Evolutionary conservation across 2,113 vertebrate species (phyloP).

Genomic region (Gallinago undulata): DNA sequence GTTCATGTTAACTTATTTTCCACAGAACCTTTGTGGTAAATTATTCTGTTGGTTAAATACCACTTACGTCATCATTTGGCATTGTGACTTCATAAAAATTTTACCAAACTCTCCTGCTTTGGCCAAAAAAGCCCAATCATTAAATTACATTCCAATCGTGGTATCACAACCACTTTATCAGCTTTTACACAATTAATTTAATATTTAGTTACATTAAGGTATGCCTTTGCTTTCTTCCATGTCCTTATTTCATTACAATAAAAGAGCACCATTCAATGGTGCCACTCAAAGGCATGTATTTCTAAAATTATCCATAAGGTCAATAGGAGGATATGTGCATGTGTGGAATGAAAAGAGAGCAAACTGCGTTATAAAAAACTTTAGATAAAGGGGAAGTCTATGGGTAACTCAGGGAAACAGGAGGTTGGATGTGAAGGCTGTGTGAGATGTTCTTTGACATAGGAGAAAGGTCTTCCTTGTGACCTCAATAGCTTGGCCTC

Average conservation of each 20-base stretch:
- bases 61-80: not conserved
- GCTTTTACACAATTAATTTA: not conserved
- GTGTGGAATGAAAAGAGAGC: not conserved
- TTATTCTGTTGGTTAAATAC: not conserved
- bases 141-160: not conserved
- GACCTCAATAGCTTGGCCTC: not conserved
- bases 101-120: not conserved
- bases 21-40: not conserved
- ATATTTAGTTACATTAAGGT: not conserved
- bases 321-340: not conserved
- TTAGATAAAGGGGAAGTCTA: not conserved
- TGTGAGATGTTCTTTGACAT: not conserved
- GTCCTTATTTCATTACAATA: not conserved
- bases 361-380: not conserved
- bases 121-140: not conserved
- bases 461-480: not conserved
- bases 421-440: not conserved
- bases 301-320: not conserved
- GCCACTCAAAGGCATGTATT: not conserved
- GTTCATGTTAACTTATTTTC: not conserved
- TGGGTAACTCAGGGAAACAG: not conserved
- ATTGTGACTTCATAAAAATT: not conserved
- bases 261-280: not conserved
- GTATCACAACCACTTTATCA: not conserved
- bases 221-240: not conserved